These are phyloP conservation scores for Prosapia bicincta DNA, from an alignment of 2,888 invertebrate species.

Conservation along the genomic window DNA sequence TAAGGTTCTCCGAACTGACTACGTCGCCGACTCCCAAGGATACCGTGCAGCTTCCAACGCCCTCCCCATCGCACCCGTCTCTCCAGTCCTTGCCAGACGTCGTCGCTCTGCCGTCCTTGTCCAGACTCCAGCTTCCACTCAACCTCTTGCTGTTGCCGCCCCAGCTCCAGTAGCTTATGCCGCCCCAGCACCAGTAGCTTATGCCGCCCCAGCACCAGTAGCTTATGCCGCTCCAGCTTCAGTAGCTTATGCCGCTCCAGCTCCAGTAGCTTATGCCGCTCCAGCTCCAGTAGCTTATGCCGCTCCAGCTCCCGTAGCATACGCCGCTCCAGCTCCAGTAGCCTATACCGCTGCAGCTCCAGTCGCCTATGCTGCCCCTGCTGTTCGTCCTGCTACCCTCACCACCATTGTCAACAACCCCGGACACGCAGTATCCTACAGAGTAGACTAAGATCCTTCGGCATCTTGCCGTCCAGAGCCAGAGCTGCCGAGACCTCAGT, in stretches of 20 bases:
- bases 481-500: conserved; percentile 36
- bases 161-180: conserved; percentile 35
- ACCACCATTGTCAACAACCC: conserved; percentile 47
- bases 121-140: conserved; percentile 34
- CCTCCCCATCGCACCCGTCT: conserved; percentile 43
- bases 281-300: conserved; percentile 30
- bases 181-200: conserved; percentile 43
- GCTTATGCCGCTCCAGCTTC: conserved; percentile 30
- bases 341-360: conserved; percentile 42
- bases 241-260: conserved; percentile 27
- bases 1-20: conserved; percentile 46
- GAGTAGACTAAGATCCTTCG: conserved; percentile 43
- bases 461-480: conserved; percentile 27
- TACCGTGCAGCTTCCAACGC: conserved; percentile 49
- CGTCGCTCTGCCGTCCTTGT: conserved; percentile 34
- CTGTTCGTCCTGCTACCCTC: conserved; percentile 42
- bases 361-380: conserved; percentile 36
- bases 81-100: conserved; percentile 24
- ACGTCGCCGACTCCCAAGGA: conserved; percentile 48
- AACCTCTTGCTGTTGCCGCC: conserved; percentile 37
- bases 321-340: conserved; percentile 28
- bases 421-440: conserved; percentile 47
- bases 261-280: conserved; percentile 27
- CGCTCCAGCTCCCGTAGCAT: conserved; percentile 28
- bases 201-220: conserved; percentile 32